Evolutionary conservation across 2,797 vertebrate genomes (phyloP).

Genomic region (Notolabrus celidotus): DNA sequence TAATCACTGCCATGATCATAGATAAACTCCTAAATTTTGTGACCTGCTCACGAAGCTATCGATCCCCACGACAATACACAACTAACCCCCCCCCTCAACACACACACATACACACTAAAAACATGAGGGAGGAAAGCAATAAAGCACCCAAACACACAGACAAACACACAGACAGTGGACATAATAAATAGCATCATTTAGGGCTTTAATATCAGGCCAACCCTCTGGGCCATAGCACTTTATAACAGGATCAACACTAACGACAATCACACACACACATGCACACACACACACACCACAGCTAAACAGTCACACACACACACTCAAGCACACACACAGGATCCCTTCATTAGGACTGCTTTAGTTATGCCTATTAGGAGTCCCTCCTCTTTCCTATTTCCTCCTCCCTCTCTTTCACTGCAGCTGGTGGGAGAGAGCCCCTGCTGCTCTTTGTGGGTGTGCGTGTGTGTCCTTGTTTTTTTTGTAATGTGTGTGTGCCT

Average conservation of each 20-base stretch:
- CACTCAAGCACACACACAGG: slow-evolving; percentile 41
- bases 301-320: slow-evolving; percentile 32
- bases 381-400: slow-evolving; percentile 82
- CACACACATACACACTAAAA: slow-evolving; percentile 45
- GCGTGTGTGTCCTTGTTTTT: slow-evolving; percentile 56
- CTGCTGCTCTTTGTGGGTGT: slow-evolving; percentile 74
- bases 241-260: slow-evolving; percentile 85
- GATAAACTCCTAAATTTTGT: slow-evolving; percentile 88
- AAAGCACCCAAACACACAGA: slow-evolving; percentile 77
- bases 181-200: slow-evolving; percentile 92
- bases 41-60: slow-evolving; percentile 84
- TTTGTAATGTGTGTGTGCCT: slow-evolving; percentile 60
- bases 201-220: slow-evolving; percentile 87
- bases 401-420: slow-evolving; percentile 82
- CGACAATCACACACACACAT: slow-evolving; percentile 50
- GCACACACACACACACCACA: slow-evolving; percentile 30
- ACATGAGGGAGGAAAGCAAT: slow-evolving; percentile 87
- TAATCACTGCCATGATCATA: slow-evolving; percentile 90
- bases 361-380: slow-evolving; percentile 85
- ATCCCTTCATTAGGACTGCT: slow-evolving; percentile 80
- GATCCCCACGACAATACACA: slow-evolving; percentile 84
- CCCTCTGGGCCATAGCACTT: slow-evolving; percentile 84
- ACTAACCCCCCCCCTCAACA: slow-evolving; percentile 9
- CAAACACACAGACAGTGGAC: slow-evolving; percentile 72
- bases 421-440: slow-evolving; percentile 86